Evolutionary conservation across 2,888 invertebrate species (phyloP).

Genomic region (Pyrgus malvae): DNA sequence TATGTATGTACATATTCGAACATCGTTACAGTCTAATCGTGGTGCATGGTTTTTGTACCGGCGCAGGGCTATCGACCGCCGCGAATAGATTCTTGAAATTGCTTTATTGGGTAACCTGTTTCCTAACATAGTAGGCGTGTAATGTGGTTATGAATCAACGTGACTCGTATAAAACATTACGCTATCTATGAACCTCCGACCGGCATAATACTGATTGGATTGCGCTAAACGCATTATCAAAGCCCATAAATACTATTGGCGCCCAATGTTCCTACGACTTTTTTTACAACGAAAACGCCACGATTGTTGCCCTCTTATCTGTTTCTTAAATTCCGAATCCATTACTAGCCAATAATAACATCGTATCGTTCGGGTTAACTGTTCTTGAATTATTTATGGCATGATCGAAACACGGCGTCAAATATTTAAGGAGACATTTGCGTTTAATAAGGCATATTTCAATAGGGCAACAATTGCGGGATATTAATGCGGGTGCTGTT

Average conservation of each 20-base stretch:
- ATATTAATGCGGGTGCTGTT: slow-evolving; percentile 58
- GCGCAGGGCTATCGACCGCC: slow-evolving; percentile 68
- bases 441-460: slow-evolving; percentile 35
- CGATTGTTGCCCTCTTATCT: background rate
- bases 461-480: slow-evolving; percentile 61
- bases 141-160: slow-evolving; percentile 60
- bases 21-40: slow-evolving; percentile 56
- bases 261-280: slow-evolving; percentile 27
- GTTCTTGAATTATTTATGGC: slow-evolving; percentile 11
- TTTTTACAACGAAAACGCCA: background rate
- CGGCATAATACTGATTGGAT: slow-evolving; percentile 32
- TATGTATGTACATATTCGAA: slow-evolving; percentile 38
- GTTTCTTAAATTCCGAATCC: slow-evolving; percentile 5
- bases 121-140: slow-evolving; percentile 63
- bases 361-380: slow-evolving; percentile 13
- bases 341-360: slow-evolving; percentile 14
- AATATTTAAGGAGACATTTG: slow-evolving; percentile 15
- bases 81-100: slow-evolving; percentile 71
- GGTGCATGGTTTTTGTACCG: slow-evolving; percentile 65
- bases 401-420: slow-evolving; percentile 15
- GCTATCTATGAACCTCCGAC: slow-evolving; percentile 33
- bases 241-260: slow-evolving; percentile 43
- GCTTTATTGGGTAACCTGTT: slow-evolving; percentile 76
- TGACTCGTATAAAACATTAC: slow-evolving; percentile 51
- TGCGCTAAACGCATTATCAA: slow-evolving; percentile 48